Evolutionary conservation across 2,797 vertebrate genomes (phyloP), one percentile per base, ranked within the genome.

Genomic region (Coregonus suidteri): DNA sequence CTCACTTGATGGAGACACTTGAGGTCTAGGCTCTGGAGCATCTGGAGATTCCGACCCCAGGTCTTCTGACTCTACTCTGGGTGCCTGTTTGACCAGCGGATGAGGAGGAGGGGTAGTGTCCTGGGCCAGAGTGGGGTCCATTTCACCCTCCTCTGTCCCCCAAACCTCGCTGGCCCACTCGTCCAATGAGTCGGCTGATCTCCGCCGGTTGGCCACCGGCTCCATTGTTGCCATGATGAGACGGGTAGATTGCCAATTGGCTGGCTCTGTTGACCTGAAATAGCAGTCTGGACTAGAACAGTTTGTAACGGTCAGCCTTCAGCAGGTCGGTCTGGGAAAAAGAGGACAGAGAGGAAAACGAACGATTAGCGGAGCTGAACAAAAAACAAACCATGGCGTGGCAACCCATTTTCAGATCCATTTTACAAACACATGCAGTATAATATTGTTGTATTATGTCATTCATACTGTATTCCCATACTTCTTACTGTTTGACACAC

Each of bases 191-290:
- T 72, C 65, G 47, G 80, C 80, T 31, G 85, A 81, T 71, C 73
- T 81, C 72, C 74, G 80, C 30, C 81, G 77, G 78, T 83, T 84
- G 69, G 74, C 76, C 30, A 72, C 65, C 15, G 84, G 82, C 62
- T 89, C 80, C 31, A 62, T 13, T 81, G 87, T 88, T 88, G 81
- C 88, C 90, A 91, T 91, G 82, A 80, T 78, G 77, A 85, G 81
- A 56, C 13, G 3, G 59, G 11, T 79, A 25, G 18, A 56, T 16
- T 56, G 53, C 4, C 14, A 7, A 64, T 64, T 47, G 30, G 69
- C 6, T 14, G 82, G 72, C 78, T 74, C 41, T 18, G 67, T 34
- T 77, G 81, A 83, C 86, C 62, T 79, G 70, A 79, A 87, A 83
- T 1, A 47, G 9, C 11, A 0, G 68, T 77, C 84, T 54, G 51